Evolutionary conservation across 2,888 invertebrate species (phyloP).

Genomic region (Urechis unicinctus): DNA sequence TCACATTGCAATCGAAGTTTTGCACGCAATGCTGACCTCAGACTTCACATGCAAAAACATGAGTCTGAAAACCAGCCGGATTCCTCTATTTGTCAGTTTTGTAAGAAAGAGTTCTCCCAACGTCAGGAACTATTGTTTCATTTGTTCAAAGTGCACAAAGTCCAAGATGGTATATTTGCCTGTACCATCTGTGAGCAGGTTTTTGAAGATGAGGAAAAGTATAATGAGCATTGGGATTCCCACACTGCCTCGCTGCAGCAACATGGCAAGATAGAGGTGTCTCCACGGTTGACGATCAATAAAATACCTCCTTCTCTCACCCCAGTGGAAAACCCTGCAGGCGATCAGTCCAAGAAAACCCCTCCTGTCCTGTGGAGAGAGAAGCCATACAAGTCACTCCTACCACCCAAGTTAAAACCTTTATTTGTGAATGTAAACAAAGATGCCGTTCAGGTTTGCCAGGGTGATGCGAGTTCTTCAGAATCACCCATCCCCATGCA

Average conservation of each 20-base stretch:
- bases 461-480: neutral
- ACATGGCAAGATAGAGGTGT: neutral
- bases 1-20: constrained; percentile 13
- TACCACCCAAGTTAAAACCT: neutral
- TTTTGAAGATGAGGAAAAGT: constrained; percentile 6
- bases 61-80: neutral
- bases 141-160: constrained; percentile 12
- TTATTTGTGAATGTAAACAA: no score
- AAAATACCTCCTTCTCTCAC: no score
- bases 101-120: neutral
- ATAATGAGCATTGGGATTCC: constrained; percentile 3
- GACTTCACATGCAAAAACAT: constrained; percentile 16
- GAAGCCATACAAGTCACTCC: neutral
- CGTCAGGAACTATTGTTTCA: constrained; percentile 7
- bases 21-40: constrained; percentile 17
- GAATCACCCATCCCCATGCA: neutral
- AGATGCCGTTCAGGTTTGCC: no score
- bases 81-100: neutral
- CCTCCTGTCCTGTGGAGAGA: neutral
- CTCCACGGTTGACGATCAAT: no score
- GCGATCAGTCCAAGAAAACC: neutral
- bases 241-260: constrained; percentile 5
- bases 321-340: neutral
- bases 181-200: constrained; percentile 10
- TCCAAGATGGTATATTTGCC: neutral